Base-by-base conservation (phyloP, 2,113 vertebrate genomes). In the Condylura cristata region DNA sequence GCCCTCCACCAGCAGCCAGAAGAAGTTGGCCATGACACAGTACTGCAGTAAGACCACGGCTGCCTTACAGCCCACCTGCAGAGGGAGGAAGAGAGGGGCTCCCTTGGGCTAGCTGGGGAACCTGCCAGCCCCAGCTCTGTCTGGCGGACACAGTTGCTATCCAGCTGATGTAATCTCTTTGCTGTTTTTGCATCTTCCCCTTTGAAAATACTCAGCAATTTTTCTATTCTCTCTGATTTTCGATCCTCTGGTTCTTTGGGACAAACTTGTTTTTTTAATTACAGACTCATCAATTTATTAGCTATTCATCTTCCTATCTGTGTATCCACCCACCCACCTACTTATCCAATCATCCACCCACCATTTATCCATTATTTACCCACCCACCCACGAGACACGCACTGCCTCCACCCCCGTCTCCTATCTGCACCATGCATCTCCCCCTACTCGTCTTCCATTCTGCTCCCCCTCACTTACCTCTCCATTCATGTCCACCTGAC, bases 1-100 rank as follows among this genome's bases (percentile, higher is more conserved):
- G 3, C 99, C 99, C 91, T 99, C 99, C 48, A 99, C 99, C 96
- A 99, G 98, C 60, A 99, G 98, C 99, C 99, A 99, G 98, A 99
- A 99, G 98, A 99, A 99, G 97, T 99, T 99, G 97, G 99, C 99
- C 99, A 99, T 99, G 93, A 99, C 96, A 7, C 99, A 99, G 87
- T 99, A 99, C 87, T 99, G 99, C 98, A 99, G 99, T 95, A 99
- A 99, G 82, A 99, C 98, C 91, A 99, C 98, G 8, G 98, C 98
- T 3, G 98, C 99, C 98, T 99, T 99, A 97, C 99, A 99, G 96
- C 99, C 99, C 70, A 99, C 98, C 99, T 99, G 98, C 37, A 68
- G 92, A 90, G 79, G 95, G 94, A 94, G 48, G 46, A 71, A 14
- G 24, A 58, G 46, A 66, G 46, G 20, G 26, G 76, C 34, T 97